A percentile compares a stretch with the other conserved stretches of the same genome.
Evolutionary conservation across 2,888 invertebrate genomes (phyloP).

Genomic region (Pseudoips prasinana): DNA sequence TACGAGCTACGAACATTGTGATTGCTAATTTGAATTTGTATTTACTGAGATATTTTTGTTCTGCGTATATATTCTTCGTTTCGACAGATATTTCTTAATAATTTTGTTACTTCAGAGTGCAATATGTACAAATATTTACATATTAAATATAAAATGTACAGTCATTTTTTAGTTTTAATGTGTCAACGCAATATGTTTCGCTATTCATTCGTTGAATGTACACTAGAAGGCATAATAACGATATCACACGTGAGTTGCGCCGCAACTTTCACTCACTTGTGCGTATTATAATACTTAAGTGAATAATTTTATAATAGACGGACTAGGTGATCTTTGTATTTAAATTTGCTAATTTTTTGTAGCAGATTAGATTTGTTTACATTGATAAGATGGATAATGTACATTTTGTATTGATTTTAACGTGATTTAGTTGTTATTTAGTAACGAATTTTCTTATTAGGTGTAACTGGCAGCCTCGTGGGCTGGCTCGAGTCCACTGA

Average conservation of each 20-base stretch:
- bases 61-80: constrained; percentile 71
- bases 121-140: constrained; percentile 88
- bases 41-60: constrained; percentile 67
- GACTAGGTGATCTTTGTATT: constrained; percentile 79
- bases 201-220: constrained; percentile 73
- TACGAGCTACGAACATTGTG: constrained; percentile 79
- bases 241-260: constrained; percentile 67
- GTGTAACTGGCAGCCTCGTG: constrained; percentile 71
- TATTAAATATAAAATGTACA: constrained; percentile 79
- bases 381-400: constrained; percentile 76
- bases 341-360: constrained; percentile 81
- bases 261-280: constrained; percentile 58
- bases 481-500: constrained; percentile 59
- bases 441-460: constrained; percentile 77
- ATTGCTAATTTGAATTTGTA: constrained; percentile 71
- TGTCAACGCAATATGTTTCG: constrained; percentile 76
- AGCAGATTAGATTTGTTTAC: constrained; percentile 81
- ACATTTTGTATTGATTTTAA: constrained; percentile 81
- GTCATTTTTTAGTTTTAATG: constrained; percentile 80
- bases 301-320: constrained; percentile 77
- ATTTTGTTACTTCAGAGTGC: constrained; percentile 84
- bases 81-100: constrained; percentile 72
- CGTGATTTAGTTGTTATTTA: constrained; percentile 82
- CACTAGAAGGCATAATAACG: constrained; percentile 74
- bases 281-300: constrained; percentile 78